Base-by-base conservation (phyloP, 2,797 vertebrate genomes). In the Notolepis coatsorum region DNA sequence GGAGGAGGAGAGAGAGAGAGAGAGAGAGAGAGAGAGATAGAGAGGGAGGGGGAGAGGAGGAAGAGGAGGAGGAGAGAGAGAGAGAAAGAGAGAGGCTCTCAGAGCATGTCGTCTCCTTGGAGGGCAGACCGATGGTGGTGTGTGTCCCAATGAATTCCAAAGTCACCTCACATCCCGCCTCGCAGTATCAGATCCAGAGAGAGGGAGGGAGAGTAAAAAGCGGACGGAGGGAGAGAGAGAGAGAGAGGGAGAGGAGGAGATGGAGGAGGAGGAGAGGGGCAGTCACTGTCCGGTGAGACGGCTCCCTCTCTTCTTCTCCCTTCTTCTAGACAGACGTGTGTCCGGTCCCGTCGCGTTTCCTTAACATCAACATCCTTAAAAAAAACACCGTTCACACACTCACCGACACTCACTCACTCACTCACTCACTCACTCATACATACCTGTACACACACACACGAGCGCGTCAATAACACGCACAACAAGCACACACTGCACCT, bases 291-390 rank as follows among this genome's bases (percentile, higher is more conserved):
- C 75, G 13, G 75, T 27, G 24, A 55, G 43, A 31, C 56, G 42
- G 75, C 67, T 68, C 79, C 55, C 71, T 75, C 73, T 75, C 55
- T 60, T 75, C 55, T 60, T 78, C 73, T 80, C 59, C 53, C 47
- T 54, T 66, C 62, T 78, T 74, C 71, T 84, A 84, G 77, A 80
- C 82, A 73, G 87, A n/a, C n/a, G n/a, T 75, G 77, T 78, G 68
- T 63, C 65, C 66, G 30, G 53, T 71, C 82, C 60, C 75, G 84
- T 89, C 79, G 82, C 71, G 55, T 75, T 67, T 15, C 65, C 61
- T 41, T 61, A 39, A 61, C 66, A 43, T 70, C 71, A 79, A 76
- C 91, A 92, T 93, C 87, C 87, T 91, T 70, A 68, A 62, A 81
- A 69, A 62, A 66, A 65, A 33, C 25, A 65, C 56, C 43, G 65